Evolutionary conservation across 2,888 invertebrate genomes (phyloP).

Genomic region (Harmothoe impar): DNA sequence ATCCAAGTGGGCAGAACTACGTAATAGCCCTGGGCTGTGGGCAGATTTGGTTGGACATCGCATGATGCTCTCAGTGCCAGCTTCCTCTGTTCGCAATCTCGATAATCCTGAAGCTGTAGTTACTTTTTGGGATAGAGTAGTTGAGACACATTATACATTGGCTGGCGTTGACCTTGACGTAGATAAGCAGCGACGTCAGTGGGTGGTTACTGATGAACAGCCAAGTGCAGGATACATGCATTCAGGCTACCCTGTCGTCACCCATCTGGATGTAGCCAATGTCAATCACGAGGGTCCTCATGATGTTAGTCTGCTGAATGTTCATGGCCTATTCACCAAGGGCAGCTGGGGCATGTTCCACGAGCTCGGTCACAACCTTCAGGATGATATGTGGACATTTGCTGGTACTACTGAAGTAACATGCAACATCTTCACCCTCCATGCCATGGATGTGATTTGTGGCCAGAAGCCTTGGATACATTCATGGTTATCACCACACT

Average conservation of each 20-base stretch:
- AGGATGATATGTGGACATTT: constrained; percentile 72
- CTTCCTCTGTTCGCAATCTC: constrained; percentile 68
- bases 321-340: constrained; percentile 13
- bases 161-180: constrained; percentile 66
- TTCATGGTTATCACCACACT: constrained; percentile 67
- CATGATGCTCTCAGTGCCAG: constrained; percentile 71
- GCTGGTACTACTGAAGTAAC: constrained; percentile 71
- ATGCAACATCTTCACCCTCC: constrained; percentile 73
- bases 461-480: constrained; percentile 69
- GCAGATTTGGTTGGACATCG: constrained; percentile 71
- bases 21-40: constrained; percentile 70
- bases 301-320: constrained; percentile 66
- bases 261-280: constrained; percentile 70
- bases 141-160: constrained; percentile 69
- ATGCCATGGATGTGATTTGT: constrained; percentile 71
- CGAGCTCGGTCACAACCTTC: constrained; percentile 75
- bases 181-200: constrained; percentile 58
- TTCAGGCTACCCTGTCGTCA: constrained; percentile 74
- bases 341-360: constrained; percentile 74
- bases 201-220: constrained; percentile 71
- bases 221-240: constrained; percentile 72
- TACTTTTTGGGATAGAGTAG: constrained; percentile 71
- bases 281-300: neutral
- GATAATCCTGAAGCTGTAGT: constrained; percentile 67
- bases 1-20: constrained; percentile 64